Conservation (phyloP, 2,888 invertebrate species). For the Dryobota labecula region DNA sequence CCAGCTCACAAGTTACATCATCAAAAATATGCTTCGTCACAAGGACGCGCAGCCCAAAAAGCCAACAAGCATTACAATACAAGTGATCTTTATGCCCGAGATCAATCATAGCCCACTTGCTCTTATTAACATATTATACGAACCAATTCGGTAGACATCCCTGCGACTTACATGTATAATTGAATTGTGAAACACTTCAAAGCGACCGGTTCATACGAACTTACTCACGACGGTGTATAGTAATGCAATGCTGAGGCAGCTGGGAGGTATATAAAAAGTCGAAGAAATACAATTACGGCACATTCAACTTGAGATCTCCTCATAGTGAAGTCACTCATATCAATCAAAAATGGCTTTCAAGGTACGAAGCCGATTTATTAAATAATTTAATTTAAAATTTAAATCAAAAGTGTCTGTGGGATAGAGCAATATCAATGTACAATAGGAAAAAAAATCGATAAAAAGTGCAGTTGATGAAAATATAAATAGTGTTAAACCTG, state of each 20-base stretch:
- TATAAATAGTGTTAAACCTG: neutral
- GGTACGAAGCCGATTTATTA: conserved; percentile 70
- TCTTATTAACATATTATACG: conserved; percentile 75
- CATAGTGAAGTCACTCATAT: conserved; percentile 79
- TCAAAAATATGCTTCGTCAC: conserved; percentile 54
- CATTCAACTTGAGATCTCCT: conserved; percentile 84
- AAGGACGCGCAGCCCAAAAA: conserved; percentile 79
- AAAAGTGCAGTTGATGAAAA: neutral
- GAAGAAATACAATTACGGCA: conserved; percentile 72
- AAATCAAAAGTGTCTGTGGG: neutral
- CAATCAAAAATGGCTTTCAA: conserved; percentile 83
- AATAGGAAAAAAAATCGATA: neutral
- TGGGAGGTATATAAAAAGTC: conserved; percentile 81
- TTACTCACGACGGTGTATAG: conserved; percentile 61
- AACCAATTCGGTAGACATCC: conserved; percentile 67
- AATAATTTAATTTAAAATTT: neutral
- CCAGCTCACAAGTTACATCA: conserved; percentile 32
- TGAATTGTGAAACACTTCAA: conserved; percentile 70
- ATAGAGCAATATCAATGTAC: neutral
- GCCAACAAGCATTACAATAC: conserved; percentile 75
- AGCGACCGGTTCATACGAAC: conserved; percentile 74
- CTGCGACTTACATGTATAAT: conserved; percentile 54
- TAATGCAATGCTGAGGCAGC: conserved; percentile 78
- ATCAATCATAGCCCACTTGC: conserved; percentile 81
- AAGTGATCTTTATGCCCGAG: conserved; percentile 82